Base-by-base conservation (phyloP, 2,888 invertebrate genomes). In the Tenthredo scrophulariae region DNA sequence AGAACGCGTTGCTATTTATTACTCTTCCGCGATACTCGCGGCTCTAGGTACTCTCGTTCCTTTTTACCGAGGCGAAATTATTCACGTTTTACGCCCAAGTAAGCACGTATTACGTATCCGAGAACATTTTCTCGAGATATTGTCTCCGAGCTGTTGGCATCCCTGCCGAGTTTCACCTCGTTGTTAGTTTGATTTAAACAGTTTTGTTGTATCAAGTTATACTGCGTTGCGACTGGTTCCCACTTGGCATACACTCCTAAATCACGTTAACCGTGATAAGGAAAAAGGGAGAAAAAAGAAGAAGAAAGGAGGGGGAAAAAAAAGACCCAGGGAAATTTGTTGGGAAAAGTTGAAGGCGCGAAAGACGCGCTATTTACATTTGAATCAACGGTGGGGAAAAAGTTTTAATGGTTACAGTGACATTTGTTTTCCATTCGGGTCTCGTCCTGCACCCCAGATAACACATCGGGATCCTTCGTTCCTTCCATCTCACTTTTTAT, bases 361-460 rank as follows among this genome's bases (percentile, higher is more conserved):
- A 77, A 84, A 67, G 84, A 82, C 85, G 85, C 87, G 87, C 87
- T 89, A 90, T 87, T 87, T 88, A 88, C 85, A 86, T 86, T 84
- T 85, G 83, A 86, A 85, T 77, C 84, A 67, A 83, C 26, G 83
- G 29, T 65, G n/a, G 80, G 46, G 58, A 37, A 58, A 87, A 89
- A 90, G 87, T 90, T 91, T 90, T 88, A 90, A 89, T 89, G 89
- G 89, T 85, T 13, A 85, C 86, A 85, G 87, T 89, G 89, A 90
- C 90, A 88, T 88, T 88, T 89, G 88, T 88, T 90, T 87, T 87
- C 88, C 87, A 50, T 67, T 50, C 70, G 29, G 46, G 43, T 65
- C 26, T 43, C 65, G 40, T 46, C 46, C 80, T 46, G 37, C 77
- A 84, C 40, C 46, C 67, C 86, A 85, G 87, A 88, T 87, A 89